phyloP scores from a whole-genome alignment of 2,113 vertebrate genomes.

The Collichthys lucidus region DNA sequence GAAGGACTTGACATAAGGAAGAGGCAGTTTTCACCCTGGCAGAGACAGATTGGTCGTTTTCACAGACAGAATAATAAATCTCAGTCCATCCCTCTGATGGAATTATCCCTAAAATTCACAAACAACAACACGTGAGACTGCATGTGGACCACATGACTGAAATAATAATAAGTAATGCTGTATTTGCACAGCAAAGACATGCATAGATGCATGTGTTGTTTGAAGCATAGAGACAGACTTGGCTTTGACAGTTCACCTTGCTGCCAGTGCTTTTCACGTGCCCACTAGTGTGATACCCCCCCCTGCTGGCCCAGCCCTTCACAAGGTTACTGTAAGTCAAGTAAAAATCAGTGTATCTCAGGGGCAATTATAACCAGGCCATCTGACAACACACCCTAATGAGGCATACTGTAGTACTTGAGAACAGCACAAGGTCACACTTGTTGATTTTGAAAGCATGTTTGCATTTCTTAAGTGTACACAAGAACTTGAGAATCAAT shows the following conservation, averaged over 20 bases:
- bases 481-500: neutral
- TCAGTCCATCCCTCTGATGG: constrained; percentile 36
- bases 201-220: neutral
- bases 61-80: constrained; percentile 40
- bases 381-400: constrained; percentile 20
- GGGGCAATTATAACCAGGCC: constrained; percentile 24
- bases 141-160: constrained; percentile 7
- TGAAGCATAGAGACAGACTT: neutral
- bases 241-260: constrained; percentile 4
- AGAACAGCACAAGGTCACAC: constrained; percentile 5
- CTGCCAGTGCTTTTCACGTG: constrained; percentile 14
- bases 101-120: constrained; percentile 37
- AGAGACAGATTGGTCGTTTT: constrained; percentile 48
- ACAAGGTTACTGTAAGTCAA: constrained; percentile 18
- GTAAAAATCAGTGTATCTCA: constrained; percentile 15
- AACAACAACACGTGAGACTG: constrained; percentile 5
- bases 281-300: constrained; percentile 67
- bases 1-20: neutral
- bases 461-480: constrained; percentile 27
- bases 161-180: constrained; percentile 1
- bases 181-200: constrained; percentile 6
- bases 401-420: constrained; percentile 1
- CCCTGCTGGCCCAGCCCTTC: constrained; percentile 63
- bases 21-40: constrained; percentile 33
- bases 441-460: constrained; percentile 21